phyloP scores from a whole-genome alignment of 1,140 invertebrate species.

The Trichoplusia ni region DNA sequence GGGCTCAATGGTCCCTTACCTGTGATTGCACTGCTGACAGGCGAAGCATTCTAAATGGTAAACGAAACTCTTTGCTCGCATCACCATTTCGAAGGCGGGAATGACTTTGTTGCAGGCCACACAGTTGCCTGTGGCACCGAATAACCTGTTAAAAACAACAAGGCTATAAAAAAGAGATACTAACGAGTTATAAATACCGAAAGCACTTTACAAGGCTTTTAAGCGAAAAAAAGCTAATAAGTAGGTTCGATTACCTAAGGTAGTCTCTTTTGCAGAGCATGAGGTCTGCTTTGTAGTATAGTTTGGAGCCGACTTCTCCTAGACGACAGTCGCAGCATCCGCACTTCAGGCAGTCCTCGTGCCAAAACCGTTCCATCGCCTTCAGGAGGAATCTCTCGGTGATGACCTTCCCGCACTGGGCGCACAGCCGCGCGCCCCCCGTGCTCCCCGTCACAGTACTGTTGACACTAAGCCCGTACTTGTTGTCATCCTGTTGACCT shows the following conservation, averaged over 20 bases:
- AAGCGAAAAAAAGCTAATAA: slow-evolving; percentile 11
- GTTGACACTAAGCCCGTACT: slow-evolving; percentile 59
- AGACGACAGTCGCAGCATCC: slow-evolving; percentile 95
- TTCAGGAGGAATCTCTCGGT: slow-evolving; percentile 89
- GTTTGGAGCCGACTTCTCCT: slow-evolving; percentile 94
- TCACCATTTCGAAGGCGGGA: slow-evolving; percentile 98
- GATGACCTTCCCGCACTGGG: slow-evolving; percentile 89
- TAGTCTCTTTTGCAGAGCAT: slow-evolving; percentile 97
- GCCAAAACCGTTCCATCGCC: slow-evolving; percentile 94
- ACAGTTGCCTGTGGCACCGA: slow-evolving; percentile 95
- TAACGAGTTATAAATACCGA: slow-evolving; percentile 45
- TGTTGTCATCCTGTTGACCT: slow-evolving; percentile 79
- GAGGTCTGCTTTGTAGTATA: slow-evolving; percentile 96
- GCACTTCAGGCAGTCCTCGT: slow-evolving; percentile 97
- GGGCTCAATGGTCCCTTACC: slow-evolving; percentile 82
- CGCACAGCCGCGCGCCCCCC: slow-evolving; percentile 84
- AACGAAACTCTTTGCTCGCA: slow-evolving; percentile 96
- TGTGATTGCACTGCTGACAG: slow-evolving; percentile 97
- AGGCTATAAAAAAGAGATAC: slow-evolving; percentile 47
- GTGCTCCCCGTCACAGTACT: slow-evolving; percentile 65
- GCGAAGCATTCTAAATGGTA: slow-evolving; percentile 98
- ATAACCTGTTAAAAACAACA: slow-evolving; percentile 85
- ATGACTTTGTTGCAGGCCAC: slow-evolving; percentile 96
- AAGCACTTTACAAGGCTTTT: slow-evolving; percentile 33
- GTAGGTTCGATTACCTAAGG: slow-evolving; percentile 84